Evolutionary conservation across 2,113 vertebrate species (phyloP), one percentile per base, ranked within the genome.

Genomic region (Actinemys pallida): DNA sequence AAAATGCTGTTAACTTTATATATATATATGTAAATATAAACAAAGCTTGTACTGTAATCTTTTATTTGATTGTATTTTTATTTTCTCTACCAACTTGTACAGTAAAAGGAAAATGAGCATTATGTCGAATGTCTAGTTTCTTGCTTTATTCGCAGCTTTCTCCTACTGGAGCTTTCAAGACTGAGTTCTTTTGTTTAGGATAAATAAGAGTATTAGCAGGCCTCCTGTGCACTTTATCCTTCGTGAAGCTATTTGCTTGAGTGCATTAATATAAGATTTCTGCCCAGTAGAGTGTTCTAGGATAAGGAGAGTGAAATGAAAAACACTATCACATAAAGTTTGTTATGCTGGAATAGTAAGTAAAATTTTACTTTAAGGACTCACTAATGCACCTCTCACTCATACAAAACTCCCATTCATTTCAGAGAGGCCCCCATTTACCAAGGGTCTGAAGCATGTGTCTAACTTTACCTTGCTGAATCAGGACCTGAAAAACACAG

Each of bases 81-180:
- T 98, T 98, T 98, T 98, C 98, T 98, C 93, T 97, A 98, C 89
- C 93, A 97, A 94, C 72, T 59, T 98, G 98, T 98, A 97, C 92
- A 98, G 97, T 98, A 97, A 98, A 98, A 92, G 95, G 96, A 96
- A 96, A 93, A 6, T 79, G 76, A 92, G 95, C 90, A 95, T 95
- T 96, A 62, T 92, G 90, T 19, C 86, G 84, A 86, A 62, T 92
- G 90, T 19, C 86, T 86, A 86, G 86, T 97, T 91, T 94, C 81
- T 90, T 93, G 81, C n/a, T 94, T 95, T 90, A 92, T 24, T 10
- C 69, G 50, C 76, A 90, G 87, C 86, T 92, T 95, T 95, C 84
- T 84, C 92, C 83, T 84, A 86, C 2, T 86, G 81, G 57, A 93
- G 78, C 56, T 92, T 95, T 92, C 93, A 93, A 90, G 87, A 93